Base-by-base conservation (phyloP, 2,797 vertebrate genomes). In the Luscinia luscinia region DNA sequence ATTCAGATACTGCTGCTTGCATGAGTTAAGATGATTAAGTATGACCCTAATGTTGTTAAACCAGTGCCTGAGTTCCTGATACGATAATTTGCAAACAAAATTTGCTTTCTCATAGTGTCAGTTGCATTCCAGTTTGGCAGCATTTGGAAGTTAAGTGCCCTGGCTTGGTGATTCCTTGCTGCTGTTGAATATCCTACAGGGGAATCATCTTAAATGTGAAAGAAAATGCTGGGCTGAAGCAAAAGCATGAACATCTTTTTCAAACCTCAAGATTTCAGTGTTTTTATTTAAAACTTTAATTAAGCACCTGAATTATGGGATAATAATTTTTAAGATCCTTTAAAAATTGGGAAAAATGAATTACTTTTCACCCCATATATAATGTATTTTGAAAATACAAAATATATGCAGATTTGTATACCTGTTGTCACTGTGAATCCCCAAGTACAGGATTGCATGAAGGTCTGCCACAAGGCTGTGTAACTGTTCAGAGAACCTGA, bases 31-130 rank as follows among this genome's bases (percentile, higher is more conserved):
- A 64, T 72, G 82, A 82, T 87, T 84, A 91, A 81, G 23, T 41
- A 21, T 87, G 87, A 64, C 85, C 82, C 78, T 87, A 11, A 69
- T 43, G 82, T 93, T 89, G 61, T 87, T 90, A 87, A 91, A 83
- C 28, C 27, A 36, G 58, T 68, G 68, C 64, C 64, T 20, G 68
- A 54, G 34, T 82, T 92, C 66, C 57, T 87, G 63, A 75, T 90
- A 28, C 0, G 5, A 46, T 38, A 40, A 90, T 90, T 76, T 81
- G 74, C 84, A 90, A 91, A 63, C 40, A 78, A 67, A 87, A 86
- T 69, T 77, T 78, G 45, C 67, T 81, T 91, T 86, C 36, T 72
- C 28, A 12, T 75, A 8, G 46, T 70, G 48, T 80, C 46, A 48
- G 28, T 89, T 89, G 17, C 22, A 4, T 93, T 93, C 43, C 22